Evolutionary conservation across 37 sponge, comb jelly and placozoan genomes (phyloP).

Genomic region (Beroe ovata): DNA sequence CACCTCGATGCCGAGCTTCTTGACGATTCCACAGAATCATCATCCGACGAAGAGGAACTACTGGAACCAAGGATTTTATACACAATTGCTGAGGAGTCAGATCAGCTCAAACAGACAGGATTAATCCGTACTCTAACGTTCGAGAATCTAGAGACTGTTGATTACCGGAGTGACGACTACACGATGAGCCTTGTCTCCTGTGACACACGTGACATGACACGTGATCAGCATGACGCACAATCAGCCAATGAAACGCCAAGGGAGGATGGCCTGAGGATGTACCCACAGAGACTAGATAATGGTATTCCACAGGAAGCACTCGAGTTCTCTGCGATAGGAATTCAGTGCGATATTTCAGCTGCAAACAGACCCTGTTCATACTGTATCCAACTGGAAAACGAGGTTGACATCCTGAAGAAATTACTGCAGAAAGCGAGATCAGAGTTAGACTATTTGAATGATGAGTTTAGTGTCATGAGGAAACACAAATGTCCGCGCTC

Average conservation of each 20-base stretch:
- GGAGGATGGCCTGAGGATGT: conserved; percentile 1
- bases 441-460: conserved; percentile 26
- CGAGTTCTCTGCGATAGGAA: neutral
- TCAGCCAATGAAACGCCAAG: neutral
- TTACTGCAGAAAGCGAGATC: neutral
- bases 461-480: conserved; percentile 15
- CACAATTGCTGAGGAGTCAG: conserved; percentile 22
- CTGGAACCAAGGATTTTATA: neutral
- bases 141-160: neutral
- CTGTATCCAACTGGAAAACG: neutral
- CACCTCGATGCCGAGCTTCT: neutral
- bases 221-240: neutral
- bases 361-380: neutral
- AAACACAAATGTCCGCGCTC: neutral
- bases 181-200: neutral
- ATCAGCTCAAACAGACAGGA: neutral
- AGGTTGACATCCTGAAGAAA: neutral
- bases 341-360: neutral
- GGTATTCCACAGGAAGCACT: neutral
- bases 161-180: neutral
- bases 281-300: neutral
- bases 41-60: neutral
- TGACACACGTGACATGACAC: neutral
- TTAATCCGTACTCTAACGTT: neutral
- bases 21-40: neutral